Evolutionary conservation across 2,113 vertebrate species (phyloP).

Genomic region (Cyphomyrus discorhynchus): DNA sequence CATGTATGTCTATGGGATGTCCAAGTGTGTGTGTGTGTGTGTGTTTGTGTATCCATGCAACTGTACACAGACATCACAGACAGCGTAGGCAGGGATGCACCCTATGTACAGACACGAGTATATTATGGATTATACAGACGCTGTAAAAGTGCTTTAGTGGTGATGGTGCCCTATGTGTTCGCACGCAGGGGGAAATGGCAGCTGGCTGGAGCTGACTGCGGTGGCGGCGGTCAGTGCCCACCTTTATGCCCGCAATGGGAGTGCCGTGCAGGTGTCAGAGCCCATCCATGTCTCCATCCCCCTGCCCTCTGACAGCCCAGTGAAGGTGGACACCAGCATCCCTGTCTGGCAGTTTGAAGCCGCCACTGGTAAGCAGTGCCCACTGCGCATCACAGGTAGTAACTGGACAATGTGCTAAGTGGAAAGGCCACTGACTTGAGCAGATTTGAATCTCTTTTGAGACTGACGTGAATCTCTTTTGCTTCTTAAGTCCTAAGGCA

Average conservation of each 20-base stretch:
- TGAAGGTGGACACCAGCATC: constrained; percentile 54
- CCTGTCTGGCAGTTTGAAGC: constrained; percentile 70
- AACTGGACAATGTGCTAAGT: not conserved
- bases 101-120: not conserved
- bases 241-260: constrained; percentile 63
- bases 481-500: not conserved
- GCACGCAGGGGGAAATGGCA: constrained; percentile 47
- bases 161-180: not conserved
- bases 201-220: constrained; percentile 65
- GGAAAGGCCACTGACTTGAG: not conserved
- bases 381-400: not conserved
- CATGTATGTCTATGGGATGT: not conserved
- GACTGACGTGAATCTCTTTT: not conserved
- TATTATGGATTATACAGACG: not conserved
- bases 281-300: constrained; percentile 67
- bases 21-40: not conserved
- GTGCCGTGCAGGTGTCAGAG: constrained; percentile 57
- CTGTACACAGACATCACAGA: not conserved
- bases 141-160: not conserved
- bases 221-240: constrained; percentile 64
- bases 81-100: not conserved
- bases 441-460: not conserved
- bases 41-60: not conserved
- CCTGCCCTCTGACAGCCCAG: constrained; percentile 50
- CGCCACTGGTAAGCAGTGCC: constrained; percentile 54